A percentile compares a stretch with the other conserved stretches of the same genome.
phyloP scores from a whole-genome alignment of 1,140 invertebrate genomes.

The Bombus vancouverensis region DNA sequence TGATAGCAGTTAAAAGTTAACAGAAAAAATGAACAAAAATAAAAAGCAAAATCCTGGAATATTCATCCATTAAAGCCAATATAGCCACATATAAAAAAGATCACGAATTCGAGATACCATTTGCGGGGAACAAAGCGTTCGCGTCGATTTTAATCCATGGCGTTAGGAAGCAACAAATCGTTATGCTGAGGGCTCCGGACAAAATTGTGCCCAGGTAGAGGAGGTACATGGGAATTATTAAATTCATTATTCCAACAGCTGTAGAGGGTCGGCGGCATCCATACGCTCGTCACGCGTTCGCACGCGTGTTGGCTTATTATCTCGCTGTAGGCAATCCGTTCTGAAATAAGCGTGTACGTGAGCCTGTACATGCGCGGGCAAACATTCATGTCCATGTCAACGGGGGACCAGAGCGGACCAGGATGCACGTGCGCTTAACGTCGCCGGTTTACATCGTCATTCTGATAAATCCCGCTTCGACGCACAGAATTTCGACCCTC shows the following conservation, averaged over 20 bases:
- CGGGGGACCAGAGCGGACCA: not conserved
- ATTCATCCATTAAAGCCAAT: too few species aligned
- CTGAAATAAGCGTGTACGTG: slow-evolving; percentile 58
- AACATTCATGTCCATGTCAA: slow-evolving; percentile 47
- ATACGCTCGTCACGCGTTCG: slow-evolving; percentile 41
- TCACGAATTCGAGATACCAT: too few species aligned
- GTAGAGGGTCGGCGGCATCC: slow-evolving; percentile 1
- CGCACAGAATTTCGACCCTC: not conserved
- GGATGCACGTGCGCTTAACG: slow-evolving; percentile 17
- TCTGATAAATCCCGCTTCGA: slow-evolving; percentile 14
- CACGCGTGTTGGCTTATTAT: slow-evolving; percentile 68
- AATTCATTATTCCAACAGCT: slow-evolving; percentile 59
- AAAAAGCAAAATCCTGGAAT: too few species aligned
- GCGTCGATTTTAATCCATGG: not conserved
- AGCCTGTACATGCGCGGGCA: slow-evolving; percentile 11
- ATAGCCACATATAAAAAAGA: too few species aligned
- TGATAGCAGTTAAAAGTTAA: too few species aligned
- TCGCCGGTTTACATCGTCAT: not conserved
- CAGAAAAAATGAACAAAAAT: too few species aligned
- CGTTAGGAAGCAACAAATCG: not conserved
- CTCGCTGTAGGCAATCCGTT: slow-evolving; percentile 61
- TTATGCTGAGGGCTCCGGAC: too few species aligned
- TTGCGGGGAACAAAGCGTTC: not conserved
- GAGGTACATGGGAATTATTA: slow-evolving; percentile 32
- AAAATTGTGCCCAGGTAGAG: slow-evolving; percentile 36